Base-by-base conservation (phyloP, 53 echinoderm and acorn worm genomes). In the Mesocentrotus franciscanus region DNA sequence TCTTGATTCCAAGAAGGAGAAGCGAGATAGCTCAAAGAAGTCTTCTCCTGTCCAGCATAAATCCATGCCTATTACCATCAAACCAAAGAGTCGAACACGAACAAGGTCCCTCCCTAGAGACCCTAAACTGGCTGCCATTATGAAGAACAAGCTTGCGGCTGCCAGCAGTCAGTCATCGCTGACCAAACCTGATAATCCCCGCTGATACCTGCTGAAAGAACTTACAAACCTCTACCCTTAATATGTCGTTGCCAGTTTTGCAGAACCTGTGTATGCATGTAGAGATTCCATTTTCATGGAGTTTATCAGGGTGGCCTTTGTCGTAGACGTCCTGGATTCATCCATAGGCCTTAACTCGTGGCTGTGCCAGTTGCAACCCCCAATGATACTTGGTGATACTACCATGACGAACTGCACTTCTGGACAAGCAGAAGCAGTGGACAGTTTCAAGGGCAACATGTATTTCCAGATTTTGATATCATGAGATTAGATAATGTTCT, bases 1-100 rank as follows among this genome's bases (percentile, higher is more conserved):
- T 24, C 35, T 94, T 24, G 24, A 9, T 33, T 56, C 70, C 27
- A 60, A 64, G 8, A 36, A 26, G 22, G 35, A 61, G 89, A 42
- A 42, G 29, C 49, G 7, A 49, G 27, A 26, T 13, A 85, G 87
- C 56, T 62, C 71, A 4, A 85, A 85, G 68, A 95, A 85, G 24
- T 62, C 57, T 20, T 64, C 85, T 71, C 93, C 96, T 35, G 92
- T 75, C 60, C 95, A 96, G 89, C 95, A 96, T 92, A 96, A 96
- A 55, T 97, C 97, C 78, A 96, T 97, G 96, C 97, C 98, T n/a
- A 90, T 96, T 58, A 70, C 97, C 30, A 56, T 97, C 62, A 98
- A 98, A 90, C 97, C 96, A 87, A 96, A 96, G 95, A 90, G 90
- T 61, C 32, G 75, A 56, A 90, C 90, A 27, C 72, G 91, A 61